Conservation (phyloP, 1,140 invertebrate genomes). For the Drosophila aff. region DNA sequence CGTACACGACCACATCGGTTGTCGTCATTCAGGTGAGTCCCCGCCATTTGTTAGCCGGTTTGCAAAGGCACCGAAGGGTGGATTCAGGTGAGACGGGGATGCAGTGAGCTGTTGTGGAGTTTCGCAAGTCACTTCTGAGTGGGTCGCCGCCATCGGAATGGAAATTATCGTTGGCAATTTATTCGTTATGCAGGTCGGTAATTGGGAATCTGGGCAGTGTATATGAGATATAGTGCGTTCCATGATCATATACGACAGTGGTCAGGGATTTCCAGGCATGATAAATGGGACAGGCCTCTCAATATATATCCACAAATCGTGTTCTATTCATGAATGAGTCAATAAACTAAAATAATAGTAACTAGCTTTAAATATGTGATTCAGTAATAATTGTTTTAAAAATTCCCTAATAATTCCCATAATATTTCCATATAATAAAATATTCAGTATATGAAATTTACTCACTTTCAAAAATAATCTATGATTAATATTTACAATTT, state of each 20-base stretch:
- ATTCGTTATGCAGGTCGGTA: slow-evolving; percentile 37
- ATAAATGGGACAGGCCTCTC: slow-evolving; percentile 6
- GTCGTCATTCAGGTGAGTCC: slow-evolving; percentile 46
- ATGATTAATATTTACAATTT: not conserved
- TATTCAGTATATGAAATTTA: not conserved
- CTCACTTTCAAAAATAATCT: not conserved
- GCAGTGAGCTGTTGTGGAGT: slow-evolving; percentile 3
- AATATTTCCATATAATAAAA: not conserved
- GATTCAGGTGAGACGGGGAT: slow-evolving; percentile 8
- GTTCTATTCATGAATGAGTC: slow-evolving; percentile 16
- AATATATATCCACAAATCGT: slow-evolving; percentile 3
- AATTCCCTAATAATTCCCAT: not conserved
- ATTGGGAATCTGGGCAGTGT: slow-evolving; percentile 19
- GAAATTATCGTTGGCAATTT: slow-evolving; percentile 42
- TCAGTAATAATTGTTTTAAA: slow-evolving; percentile 2
- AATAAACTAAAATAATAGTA: not conserved
- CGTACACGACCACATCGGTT: slow-evolving; percentile 11
- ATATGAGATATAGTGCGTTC: slow-evolving; percentile 17
- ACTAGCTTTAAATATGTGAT: slow-evolving; percentile 13
- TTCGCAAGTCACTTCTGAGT: slow-evolving; percentile 22
- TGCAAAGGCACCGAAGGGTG: slow-evolving; percentile 24
- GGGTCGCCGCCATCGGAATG: slow-evolving; percentile 31
- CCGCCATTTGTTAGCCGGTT: slow-evolving; percentile 30
- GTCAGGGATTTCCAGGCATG: slow-evolving; percentile 8
- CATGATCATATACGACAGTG: slow-evolving; percentile 10